Evolutionary conservation across 2,888 invertebrate genomes (phyloP).

Genomic region (Escarpia spicata): DNA sequence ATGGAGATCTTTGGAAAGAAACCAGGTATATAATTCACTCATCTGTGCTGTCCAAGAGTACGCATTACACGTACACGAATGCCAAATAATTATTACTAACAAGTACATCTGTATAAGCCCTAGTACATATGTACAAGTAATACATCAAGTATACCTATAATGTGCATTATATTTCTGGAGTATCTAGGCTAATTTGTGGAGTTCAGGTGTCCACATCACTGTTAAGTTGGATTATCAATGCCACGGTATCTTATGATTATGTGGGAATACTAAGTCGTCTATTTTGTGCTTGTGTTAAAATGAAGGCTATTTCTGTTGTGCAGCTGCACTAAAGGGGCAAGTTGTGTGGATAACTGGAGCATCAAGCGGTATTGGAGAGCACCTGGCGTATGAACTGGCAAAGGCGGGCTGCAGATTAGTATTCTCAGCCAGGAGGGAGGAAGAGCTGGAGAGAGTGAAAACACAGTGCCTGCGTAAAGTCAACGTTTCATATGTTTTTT

Average conservation of each 20-base stretch:
- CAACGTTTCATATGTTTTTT: not conserved
- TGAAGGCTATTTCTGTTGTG: not conserved
- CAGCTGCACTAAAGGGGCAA: conserved; percentile 73
- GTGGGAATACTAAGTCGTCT: not conserved
- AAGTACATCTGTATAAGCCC: not conserved
- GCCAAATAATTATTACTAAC: not conserved
- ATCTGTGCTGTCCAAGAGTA: not conserved
- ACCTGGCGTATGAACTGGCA: conserved; percentile 75
- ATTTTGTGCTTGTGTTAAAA: not conserved
- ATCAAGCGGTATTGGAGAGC: conserved; percentile 84
- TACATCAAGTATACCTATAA: not conserved
- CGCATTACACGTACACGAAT: not conserved
- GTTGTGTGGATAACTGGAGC: conserved; percentile 88
- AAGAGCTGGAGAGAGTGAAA: conserved; percentile 76
- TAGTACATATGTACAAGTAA: not conserved
- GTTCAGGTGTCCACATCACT: not conserved
- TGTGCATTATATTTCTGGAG: not conserved
- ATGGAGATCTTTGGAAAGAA: conserved; percentile 51
- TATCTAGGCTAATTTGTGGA: too few species aligned
- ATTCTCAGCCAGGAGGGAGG: conserved; percentile 75
- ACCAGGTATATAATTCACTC: conserved; percentile 45
- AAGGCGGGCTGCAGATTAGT: conserved; percentile 75
- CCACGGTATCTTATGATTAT: not conserved
- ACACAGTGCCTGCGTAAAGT: conserved; percentile 52
- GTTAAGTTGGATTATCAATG: not conserved